A percentile compares a stretch with the other conserved stretches of the same genome.
These are phyloP conservation scores for Jaculus jaculus DNA, from an alignment of 2,113 vertebrate genomes.

Conservation along the genomic window DNA sequence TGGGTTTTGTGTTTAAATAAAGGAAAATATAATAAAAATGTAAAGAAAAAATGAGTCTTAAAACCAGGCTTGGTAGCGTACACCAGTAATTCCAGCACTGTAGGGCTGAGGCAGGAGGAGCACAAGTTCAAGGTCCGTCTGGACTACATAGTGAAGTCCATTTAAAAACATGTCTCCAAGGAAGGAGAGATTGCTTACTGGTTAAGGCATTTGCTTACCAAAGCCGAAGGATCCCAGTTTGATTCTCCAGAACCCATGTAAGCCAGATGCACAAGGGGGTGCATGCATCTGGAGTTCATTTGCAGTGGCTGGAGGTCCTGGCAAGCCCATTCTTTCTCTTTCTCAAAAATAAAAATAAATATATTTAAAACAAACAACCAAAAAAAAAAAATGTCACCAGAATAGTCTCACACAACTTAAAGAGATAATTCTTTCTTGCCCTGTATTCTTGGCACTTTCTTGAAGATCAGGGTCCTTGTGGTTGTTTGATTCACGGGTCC, in stretches of 20 bases:
- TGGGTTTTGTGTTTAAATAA: constrained; percentile 89
- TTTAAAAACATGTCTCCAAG: background rate
- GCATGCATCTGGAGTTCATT: too few relatives aligned
- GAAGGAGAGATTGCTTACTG: too few relatives aligned
- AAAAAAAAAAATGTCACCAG: background rate
- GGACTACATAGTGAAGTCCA: background rate
- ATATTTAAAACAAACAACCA: too few relatives aligned
- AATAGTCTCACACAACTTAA: background rate
- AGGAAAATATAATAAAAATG: constrained; percentile 78
- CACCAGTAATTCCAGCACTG: background rate
- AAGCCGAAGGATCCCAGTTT: too few relatives aligned
- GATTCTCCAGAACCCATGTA: too few relatives aligned
- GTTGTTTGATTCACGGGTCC: too few relatives aligned
- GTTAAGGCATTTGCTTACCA: too few relatives aligned
- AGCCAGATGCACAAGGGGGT: too few relatives aligned
- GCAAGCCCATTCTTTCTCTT: too few relatives aligned
- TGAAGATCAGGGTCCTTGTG: background rate
- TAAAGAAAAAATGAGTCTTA: background rate
- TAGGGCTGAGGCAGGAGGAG: background rate
- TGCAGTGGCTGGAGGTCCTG: too few relatives aligned
- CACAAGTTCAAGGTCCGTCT: background rate
- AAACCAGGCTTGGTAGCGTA: background rate
- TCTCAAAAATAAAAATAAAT: too few relatives aligned
- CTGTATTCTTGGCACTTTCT: background rate
- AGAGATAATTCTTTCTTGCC: background rate